Evolutionary conservation across 2,113 vertebrate genomes (phyloP), one percentile per base, ranked within the genome.

Genomic region (Zosterops lateralis): DNA sequence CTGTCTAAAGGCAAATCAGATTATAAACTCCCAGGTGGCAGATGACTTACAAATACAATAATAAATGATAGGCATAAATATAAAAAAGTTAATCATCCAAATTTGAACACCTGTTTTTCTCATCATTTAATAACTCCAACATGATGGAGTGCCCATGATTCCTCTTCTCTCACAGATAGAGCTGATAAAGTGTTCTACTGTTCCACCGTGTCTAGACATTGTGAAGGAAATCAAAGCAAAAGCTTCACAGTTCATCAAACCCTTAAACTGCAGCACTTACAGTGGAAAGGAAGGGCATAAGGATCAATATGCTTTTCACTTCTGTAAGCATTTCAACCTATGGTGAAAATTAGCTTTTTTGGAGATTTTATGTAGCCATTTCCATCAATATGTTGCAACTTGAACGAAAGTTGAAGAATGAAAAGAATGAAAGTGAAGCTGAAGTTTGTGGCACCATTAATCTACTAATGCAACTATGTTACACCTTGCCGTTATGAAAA

Each of bases 161-260:
- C 36, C 17, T 90, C 51, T 80, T 62, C 17, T 82, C 40, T 76
- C 73, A 70, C 22, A 85, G 29, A 38, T 54, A 38, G 7, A 76
- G 66, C 32, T 28, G 38, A 87, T 38, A 68, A 54, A 66, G 28
- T 53, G 28, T 53, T 84, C 85, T 82, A 54, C 38, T 79, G 7
- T 38, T 95, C 47, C 7, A 32, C 36, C 70, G 82, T 93, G 84
- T 68, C 82, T 70, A 34, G 26, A 88, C 14, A 58, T 12, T 54
- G 21, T 84, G 78, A 91, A 82, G 50, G n/a, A 89, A 84, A 86
- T 86, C 64, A 95, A 94, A 95, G 90, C 40, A 79, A 66, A 78
- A 79, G 7, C 36, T 85, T 93, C 21, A 56, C 17, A 53, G 44
- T 88, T 60, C 51, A 78, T 86, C 88, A 82, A 73, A 56, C 12